Percentiles rank a stretch among this genome's conserved stretches.
phyloP scores from a whole-genome alignment of 2,888 invertebrate species.

The Diogma glabrata region DNA sequence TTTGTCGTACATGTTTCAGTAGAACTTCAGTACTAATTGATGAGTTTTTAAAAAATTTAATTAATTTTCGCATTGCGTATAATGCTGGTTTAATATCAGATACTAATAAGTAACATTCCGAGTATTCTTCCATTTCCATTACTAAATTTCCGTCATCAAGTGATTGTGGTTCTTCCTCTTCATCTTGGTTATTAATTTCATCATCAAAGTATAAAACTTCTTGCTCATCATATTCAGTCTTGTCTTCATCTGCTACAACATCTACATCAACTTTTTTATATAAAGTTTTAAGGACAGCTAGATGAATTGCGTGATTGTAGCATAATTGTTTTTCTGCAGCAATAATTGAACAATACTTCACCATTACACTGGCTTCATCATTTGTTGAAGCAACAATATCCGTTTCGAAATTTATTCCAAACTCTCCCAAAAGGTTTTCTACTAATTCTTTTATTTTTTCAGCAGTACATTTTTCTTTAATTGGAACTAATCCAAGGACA shows the following conservation, averaged over 20 bases:
- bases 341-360: constrained; percentile 9
- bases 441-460: neutral
- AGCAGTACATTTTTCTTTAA: constrained; percentile 6
- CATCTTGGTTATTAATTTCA: constrained; percentile 8
- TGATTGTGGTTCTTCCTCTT: neutral
- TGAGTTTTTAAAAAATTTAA: constrained; percentile 9
- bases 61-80: constrained; percentile 9
- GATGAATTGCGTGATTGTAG: constrained; percentile 5
- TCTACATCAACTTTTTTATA: constrained; percentile 3
- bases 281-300: neutral
- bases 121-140: constrained; percentile 4
- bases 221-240: constrained; percentile 8
- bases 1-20: constrained; percentile 7
- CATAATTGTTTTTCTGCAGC: neutral
- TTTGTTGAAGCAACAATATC: constrained; percentile 3
- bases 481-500: neutral
- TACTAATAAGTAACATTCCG: constrained; percentile 5
- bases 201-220: constrained; percentile 1
- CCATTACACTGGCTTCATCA: constrained; percentile 6
- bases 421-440: constrained; percentile 1
- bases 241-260: constrained; percentile 5
- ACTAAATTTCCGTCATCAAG: constrained; percentile 2
- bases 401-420: constrained; percentile 4
- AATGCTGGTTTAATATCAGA: constrained; percentile 6
- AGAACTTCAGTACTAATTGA: constrained; percentile 8